Conservation (phyloP, 2,888 invertebrate species). For the Leptopilina drosophilae region DNA sequence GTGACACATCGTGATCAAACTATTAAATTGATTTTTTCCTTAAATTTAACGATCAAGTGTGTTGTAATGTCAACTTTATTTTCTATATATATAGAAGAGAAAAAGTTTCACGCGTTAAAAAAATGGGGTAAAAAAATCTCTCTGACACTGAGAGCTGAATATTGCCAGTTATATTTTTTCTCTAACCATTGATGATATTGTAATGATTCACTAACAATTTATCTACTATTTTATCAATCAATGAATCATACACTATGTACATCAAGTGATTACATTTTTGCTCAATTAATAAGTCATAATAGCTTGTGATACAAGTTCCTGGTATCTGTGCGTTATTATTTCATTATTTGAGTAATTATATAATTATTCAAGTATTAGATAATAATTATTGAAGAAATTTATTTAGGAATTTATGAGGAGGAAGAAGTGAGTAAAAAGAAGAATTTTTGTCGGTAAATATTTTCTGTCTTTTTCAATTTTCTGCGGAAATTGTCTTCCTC, state of each 20-base stretch:
- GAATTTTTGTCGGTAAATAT: no score
- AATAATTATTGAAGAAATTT: no score
- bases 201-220: background rate
- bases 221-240: constrained; percentile 7
- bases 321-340: background rate
- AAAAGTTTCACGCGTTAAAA: no score
- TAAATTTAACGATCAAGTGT: background rate
- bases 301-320: background rate
- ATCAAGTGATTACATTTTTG: constrained; percentile 11
- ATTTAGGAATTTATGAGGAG: no score
- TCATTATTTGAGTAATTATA: background rate
- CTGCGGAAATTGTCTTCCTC: no score
- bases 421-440: no score
- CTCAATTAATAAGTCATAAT: background rate
- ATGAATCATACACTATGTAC: background rate
- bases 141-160: background rate
- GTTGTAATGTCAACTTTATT: background rate
- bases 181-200: background rate
- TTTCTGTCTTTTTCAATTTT: no score
- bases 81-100: no score
- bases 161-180: background rate
- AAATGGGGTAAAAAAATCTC: background rate
- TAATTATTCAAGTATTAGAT: no score
- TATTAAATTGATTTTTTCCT: background rate
- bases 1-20: constrained; percentile 29